Conservation (phyloP, 2,888 invertebrate genomes). For the Ecliptopera silaceata region DNA sequence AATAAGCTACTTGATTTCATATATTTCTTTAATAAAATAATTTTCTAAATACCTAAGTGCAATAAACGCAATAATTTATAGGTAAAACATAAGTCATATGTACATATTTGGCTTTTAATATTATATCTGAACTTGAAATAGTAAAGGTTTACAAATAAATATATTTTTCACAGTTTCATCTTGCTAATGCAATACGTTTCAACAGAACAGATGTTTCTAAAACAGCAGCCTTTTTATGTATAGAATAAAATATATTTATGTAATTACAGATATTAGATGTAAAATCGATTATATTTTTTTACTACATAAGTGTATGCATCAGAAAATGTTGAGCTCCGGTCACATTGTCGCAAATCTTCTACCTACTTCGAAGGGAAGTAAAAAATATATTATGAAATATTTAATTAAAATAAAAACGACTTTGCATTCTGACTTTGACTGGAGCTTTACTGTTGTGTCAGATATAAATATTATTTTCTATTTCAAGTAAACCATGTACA, state of each 20-base stretch:
- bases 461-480: constrained; percentile 4
- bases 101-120: constrained; percentile 25
- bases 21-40: constrained; percentile 9
- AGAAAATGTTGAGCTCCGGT: background rate
- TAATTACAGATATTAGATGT: constrained; percentile 31
- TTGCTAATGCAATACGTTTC: constrained; percentile 7
- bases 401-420: background rate
- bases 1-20: constrained; percentile 17
- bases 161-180: constrained; percentile 16
- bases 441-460: constrained; percentile 7
- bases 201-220: constrained; percentile 18
- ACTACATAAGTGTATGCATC: constrained; percentile 24
- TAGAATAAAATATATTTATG: constrained; percentile 29
- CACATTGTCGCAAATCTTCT: constrained; percentile 21
- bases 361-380: too few relatives aligned
- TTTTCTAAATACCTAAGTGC: constrained; percentile 15
- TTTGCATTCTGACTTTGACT: constrained; percentile 3
- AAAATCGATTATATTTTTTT: constrained; percentile 40
- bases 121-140: constrained; percentile 14
- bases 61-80: constrained; percentile 25
- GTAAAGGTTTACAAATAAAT: constrained; percentile 13
- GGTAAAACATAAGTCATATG: constrained; percentile 16
- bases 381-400: too few relatives aligned
- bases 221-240: constrained; percentile 23
- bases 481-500: background rate